These are phyloP conservation scores for Macrophya annulata DNA, from an alignment of 2,888 invertebrate species.

Conservation along the genomic window DNA sequence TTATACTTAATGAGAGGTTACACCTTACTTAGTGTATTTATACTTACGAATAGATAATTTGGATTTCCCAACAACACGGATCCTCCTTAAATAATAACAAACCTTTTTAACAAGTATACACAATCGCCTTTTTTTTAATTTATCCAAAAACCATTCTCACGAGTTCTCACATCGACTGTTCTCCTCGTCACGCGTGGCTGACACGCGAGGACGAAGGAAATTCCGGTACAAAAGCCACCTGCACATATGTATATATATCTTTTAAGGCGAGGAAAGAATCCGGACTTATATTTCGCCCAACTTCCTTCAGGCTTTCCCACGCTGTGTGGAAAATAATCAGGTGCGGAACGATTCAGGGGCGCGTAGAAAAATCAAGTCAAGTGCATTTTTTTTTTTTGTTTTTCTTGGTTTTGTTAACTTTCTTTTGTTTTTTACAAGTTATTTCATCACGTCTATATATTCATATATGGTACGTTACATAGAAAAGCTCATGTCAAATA, in stretches of 20 bases:
- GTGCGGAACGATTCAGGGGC: slow-evolving; percentile 35
- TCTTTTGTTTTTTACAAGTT: background rate
- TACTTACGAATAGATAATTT: no score
- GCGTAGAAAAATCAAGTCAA: background rate
- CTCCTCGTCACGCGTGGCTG: slow-evolving; percentile 53
- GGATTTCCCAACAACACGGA: background rate
- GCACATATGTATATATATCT: slow-evolving; percentile 27
- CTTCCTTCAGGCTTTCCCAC: slow-evolving; percentile 42
- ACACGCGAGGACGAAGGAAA: slow-evolving; percentile 43
- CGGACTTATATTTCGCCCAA: slow-evolving; percentile 45
- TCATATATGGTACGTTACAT: background rate
- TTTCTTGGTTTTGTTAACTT: no score
- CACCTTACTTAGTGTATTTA: background rate
- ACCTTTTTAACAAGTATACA: background rate
- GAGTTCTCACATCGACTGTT: background rate
- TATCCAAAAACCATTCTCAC: slow-evolving; percentile 11
- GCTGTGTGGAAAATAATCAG: slow-evolving; percentile 27
- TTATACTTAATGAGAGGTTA: background rate
- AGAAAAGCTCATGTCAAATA: background rate
- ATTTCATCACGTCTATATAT: background rate
- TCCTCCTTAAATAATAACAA: background rate
- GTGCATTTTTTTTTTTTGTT: background rate
- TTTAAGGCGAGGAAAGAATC: background rate
- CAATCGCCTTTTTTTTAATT: background rate
- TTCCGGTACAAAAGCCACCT: slow-evolving; percentile 45